These are phyloP conservation scores for Pollimyrus isidori DNA, from an alignment of 2,113 vertebrate species.

Conservation along the genomic window DNA sequence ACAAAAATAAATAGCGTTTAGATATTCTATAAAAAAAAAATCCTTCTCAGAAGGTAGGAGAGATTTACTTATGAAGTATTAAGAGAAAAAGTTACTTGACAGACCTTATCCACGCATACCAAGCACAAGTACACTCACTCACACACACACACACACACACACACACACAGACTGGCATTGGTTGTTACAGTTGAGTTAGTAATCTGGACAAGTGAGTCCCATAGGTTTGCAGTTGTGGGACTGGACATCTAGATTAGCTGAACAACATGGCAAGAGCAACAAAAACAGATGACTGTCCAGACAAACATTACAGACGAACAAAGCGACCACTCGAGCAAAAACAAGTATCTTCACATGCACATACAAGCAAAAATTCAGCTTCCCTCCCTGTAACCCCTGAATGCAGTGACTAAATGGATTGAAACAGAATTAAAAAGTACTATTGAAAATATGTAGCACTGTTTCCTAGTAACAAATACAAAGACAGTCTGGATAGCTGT, in stretches of 20 bases:
- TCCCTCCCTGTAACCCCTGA: background rate
- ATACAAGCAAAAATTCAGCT: background rate
- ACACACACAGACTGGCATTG: conserved; percentile 28
- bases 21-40: conserved; percentile 65
- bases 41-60: conserved; percentile 89
- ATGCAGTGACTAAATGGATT: background rate
- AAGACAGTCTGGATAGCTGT: background rate
- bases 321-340: background rate
- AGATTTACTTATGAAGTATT: conserved; percentile 96
- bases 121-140: conserved; percentile 19
- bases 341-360: background rate
- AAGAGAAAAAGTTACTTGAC: conserved; percentile 59
- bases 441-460: background rate
- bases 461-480: background rate
- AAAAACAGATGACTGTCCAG: background rate
- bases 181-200: conserved; percentile 11
- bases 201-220: background rate
- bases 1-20: conserved; percentile 99
- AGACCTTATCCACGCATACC: conserved; percentile 34
- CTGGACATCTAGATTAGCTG: background rate
- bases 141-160: background rate
- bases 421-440: background rate
- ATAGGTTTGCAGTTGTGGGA: background rate
- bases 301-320: background rate
- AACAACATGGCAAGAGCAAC: background rate